These are phyloP conservation scores for Calcarius ornatus DNA, from an alignment of 2,113 vertebrate genomes.

Conservation along the genomic window DNA sequence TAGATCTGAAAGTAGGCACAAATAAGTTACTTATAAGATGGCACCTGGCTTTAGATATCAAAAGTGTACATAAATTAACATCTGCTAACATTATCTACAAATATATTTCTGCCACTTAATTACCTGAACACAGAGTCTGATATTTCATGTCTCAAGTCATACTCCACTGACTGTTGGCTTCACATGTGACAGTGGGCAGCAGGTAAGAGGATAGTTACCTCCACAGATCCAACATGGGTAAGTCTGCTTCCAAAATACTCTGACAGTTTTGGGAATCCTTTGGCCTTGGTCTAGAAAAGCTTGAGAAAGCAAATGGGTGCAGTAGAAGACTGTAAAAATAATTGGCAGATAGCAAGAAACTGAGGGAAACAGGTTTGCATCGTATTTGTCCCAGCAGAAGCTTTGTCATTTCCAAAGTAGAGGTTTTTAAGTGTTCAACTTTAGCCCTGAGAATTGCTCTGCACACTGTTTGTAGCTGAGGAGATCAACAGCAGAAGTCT, in stretches of 20 bases:
- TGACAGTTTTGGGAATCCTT: background rate
- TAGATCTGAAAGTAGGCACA: background rate
- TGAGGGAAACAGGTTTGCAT: background rate
- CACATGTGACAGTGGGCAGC: background rate
- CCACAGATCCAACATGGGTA: accelerated
- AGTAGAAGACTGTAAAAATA: background rate
- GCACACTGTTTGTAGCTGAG: background rate
- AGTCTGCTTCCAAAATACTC: background rate
- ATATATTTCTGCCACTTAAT: background rate
- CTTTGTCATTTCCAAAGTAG: background rate
- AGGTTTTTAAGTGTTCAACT: background rate
- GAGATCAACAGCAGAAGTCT: background rate
- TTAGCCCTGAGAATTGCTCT: background rate
- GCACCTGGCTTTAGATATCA: background rate
- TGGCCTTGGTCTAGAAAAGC: accelerated
- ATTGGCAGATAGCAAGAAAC: background rate
- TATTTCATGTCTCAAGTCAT: background rate
- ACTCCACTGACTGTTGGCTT: background rate
- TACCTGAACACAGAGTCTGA: background rate
- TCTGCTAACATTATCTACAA: background rate
- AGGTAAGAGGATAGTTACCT: background rate
- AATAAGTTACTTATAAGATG: background rate
- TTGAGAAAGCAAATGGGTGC: background rate
- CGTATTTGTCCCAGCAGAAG: background rate
- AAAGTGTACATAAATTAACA: background rate